Base-by-base conservation (phyloP, 2,888 invertebrate species). In the Papilio demoleus region DNA sequence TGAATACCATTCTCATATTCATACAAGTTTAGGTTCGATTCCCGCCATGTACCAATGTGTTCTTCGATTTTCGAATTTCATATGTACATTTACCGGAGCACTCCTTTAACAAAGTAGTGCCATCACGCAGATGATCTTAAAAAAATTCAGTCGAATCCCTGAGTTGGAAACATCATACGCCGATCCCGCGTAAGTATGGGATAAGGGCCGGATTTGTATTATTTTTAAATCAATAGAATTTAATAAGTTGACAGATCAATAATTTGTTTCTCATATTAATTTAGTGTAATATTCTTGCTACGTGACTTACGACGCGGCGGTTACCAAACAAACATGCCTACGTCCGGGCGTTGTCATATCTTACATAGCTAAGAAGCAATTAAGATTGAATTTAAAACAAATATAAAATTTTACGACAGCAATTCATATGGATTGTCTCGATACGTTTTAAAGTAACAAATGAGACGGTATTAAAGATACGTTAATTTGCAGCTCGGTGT, bases 321-420 rank as follows among this genome's bases (percentile, higher is more conserved):
- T 40, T 40, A 60, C 67, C 27, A 50, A 40, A 50, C 50, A 40
- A 50, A 38, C n/a, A 50, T 27, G 60, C 60, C 24, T 27, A 31
- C 31, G n/a, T 53, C 8, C 27, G 40, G n/a, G 40, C 60, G 53
- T 22, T n/a, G 64, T 53, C 50, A 66, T 66, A 45, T 60, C 50
- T 59, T 31, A 42, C 22, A 47, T 60, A 8, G 50, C 45, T 64
- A 36, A 60, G 50, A 45, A 66, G 60, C 60, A 38, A 61, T 67
- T 67, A 53, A 67, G 67, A 61, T 61, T 67, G 53, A 67, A 67
- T 67, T 67, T 67, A 67, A 67, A 61, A 61, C 40, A 47, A 67
- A 61, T 40, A 67, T 67, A 67, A 61, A 67, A 67, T 67, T 67
- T 67, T 61, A 67, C 61, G 67, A 67, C 22, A 5, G 50, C 50